Conservation (phyloP, 2,888 invertebrate species). For the Ptychoptera albimana region DNA sequence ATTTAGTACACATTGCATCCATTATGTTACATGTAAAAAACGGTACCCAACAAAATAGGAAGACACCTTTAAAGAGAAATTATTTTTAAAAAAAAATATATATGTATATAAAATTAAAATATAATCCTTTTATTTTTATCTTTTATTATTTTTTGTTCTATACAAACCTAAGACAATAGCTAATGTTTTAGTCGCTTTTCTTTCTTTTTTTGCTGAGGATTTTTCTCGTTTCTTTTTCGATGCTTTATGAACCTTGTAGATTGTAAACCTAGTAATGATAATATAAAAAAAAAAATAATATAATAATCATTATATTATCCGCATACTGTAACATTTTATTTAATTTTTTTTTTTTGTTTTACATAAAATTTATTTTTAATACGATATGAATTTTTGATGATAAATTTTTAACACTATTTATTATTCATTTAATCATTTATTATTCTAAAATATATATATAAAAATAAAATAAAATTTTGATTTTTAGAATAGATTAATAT, state of each 20-base stretch:
- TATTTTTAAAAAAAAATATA: conserved; percentile 1
- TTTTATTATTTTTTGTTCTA: neutral
- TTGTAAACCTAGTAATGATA: conserved; percentile 55
- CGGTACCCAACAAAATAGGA: conserved; percentile 96
- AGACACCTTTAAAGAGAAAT: conserved; percentile 56
- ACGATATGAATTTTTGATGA: no score
- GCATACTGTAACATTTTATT: neutral
- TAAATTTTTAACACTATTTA: no score
- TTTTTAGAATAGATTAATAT: no score
- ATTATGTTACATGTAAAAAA: conserved; percentile 97
- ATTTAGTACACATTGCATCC: conserved; percentile 89
- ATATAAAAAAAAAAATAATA: conserved; percentile 2
- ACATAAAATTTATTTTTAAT: no score
- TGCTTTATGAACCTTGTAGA: conserved; percentile 87
- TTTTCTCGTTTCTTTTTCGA: conserved; percentile 89
- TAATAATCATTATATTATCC: conserved; percentile 6
- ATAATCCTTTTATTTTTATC: conserved; percentile 1
- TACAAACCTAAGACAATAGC: conserved; percentile 92
- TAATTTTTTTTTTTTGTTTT: no score
- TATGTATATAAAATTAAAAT: conserved; percentile 5
- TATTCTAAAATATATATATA: no score
- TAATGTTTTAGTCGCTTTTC: conserved; percentile 95
- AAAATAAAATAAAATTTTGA: no score
- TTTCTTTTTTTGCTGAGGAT: conserved; percentile 83
- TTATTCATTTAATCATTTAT: no score